A percentile compares a stretch with the other conserved stretches of the same genome.
Conservation (phyloP, 2,888 invertebrate species). For the Acanthacorydalis orientalis region DNA sequence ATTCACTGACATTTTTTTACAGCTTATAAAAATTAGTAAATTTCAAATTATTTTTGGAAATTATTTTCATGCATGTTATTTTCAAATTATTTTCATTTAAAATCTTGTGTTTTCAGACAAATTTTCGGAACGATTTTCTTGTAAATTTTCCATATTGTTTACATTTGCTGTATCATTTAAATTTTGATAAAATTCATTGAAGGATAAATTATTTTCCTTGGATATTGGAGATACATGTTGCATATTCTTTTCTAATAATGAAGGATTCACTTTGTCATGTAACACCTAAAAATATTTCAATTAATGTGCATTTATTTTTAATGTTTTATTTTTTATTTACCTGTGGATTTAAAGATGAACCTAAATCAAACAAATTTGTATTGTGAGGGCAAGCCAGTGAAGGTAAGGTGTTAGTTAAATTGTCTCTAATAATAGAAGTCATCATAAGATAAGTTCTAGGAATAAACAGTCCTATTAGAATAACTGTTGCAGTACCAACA, state of each 20-base stretch:
- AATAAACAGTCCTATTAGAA: conserved; percentile 45
- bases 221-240: neutral
- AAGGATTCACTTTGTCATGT: conserved; percentile 39
- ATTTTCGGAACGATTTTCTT: no score
- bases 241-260: conserved; percentile 22
- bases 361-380: conserved; percentile 24
- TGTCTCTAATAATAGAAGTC: conserved; percentile 40
- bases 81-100: no score
- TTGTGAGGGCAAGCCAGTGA: conserved; percentile 27
- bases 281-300: conserved; percentile 25
- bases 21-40: no score
- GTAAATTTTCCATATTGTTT: no score
- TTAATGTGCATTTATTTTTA: neutral
- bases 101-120: no score
- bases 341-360: conserved; percentile 23
- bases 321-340: conserved; percentile 13
- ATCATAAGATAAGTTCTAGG: conserved; percentile 53
- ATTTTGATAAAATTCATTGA: no score
- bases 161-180: no score
- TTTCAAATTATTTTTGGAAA: no score
- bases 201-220: no score
- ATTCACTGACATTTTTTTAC: no score
- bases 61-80: no score
- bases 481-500: conserved; percentile 41
- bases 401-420: conserved; percentile 35